These are phyloP conservation scores for Drosophila nigritarsus DNA, from an alignment of 2,888 invertebrate genomes.

Conservation along the genomic window DNA sequence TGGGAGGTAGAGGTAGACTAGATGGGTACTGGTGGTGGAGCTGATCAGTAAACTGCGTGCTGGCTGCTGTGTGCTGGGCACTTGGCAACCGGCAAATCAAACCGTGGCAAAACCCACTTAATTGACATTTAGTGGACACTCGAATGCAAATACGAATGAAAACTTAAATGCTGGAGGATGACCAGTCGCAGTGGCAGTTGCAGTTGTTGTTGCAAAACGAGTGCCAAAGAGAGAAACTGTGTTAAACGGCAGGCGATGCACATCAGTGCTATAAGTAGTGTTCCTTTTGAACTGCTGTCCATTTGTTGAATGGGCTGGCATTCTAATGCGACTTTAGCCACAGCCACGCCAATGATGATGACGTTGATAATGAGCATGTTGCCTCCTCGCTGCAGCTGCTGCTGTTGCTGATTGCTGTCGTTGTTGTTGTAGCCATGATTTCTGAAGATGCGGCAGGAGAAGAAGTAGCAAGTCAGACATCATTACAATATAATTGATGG, in stretches of 20 bases:
- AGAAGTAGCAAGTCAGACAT: constrained; percentile 62
- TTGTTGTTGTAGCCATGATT: constrained; percentile 55
- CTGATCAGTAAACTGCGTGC: constrained; percentile 35
- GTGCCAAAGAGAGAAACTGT: constrained; percentile 65
- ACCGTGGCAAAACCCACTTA: constrained; percentile 77
- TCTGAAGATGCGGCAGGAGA: constrained; percentile 61
- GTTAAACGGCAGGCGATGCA: constrained; percentile 63
- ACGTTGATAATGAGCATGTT: constrained; percentile 79
- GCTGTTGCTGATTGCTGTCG: constrained; percentile 22
- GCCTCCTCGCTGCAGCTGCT: constrained; percentile 40
- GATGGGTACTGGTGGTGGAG: constrained; percentile 2
- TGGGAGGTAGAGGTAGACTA: constrained; percentile 7
- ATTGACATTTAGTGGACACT: constrained; percentile 84
- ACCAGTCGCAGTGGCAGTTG: constrained; percentile 18
- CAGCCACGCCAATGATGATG: constrained; percentile 65
- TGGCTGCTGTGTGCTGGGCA: constrained; percentile 42
- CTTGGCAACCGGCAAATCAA: constrained; percentile 71
- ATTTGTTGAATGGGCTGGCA: constrained; percentile 61
- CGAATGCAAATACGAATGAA: constrained; percentile 60
- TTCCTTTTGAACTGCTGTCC: constrained; percentile 69
- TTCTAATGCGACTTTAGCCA: constrained; percentile 68
- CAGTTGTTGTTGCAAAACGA: constrained; percentile 27
- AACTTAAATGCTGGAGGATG: constrained; percentile 50
- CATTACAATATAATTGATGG: constrained; percentile 83
- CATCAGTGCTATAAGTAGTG: constrained; percentile 71